Percentiles rank a stretch among this genome's conserved stretches.
These are phyloP conservation scores for Limnephilus auricula DNA, from an alignment of 2,888 invertebrate species.

Conservation along the genomic window DNA sequence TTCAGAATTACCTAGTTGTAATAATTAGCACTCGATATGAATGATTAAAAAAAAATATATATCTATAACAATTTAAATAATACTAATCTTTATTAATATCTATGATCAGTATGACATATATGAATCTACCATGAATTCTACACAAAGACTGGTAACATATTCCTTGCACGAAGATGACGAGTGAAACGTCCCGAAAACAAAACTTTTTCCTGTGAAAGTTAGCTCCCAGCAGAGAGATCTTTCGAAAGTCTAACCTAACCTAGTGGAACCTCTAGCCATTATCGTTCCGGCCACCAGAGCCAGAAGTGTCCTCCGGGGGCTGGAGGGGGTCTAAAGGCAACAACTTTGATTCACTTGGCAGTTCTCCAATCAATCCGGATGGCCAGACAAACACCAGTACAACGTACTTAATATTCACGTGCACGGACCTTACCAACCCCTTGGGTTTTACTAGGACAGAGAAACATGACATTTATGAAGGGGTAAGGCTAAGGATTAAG, in stretches of 20 bases:
- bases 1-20: too few species aligned
- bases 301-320: background rate
- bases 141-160: background rate
- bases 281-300: conserved; percentile 14
- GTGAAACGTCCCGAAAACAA: background rate
- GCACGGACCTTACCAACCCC: background rate
- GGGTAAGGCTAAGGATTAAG: background rate
- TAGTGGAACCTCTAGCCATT: background rate
- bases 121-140: background rate
- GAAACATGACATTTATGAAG: background rate
- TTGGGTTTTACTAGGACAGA: background rate
- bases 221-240: background rate
- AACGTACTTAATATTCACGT: background rate
- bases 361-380: conserved; percentile 20
- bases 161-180: background rate
- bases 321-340: background rate
- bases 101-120: background rate
- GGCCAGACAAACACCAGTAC: conserved; percentile 1
- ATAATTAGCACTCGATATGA: too few species aligned
- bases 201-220: background rate
- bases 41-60: too few species aligned
- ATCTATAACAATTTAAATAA: too few species aligned
- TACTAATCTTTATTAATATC: too few species aligned
- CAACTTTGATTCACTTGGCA: conserved; percentile 25
- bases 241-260: background rate